Percentiles rank a stretch among this genome's conserved stretches.
phyloP scores from a whole-genome alignment of 2,888 invertebrate species.

The Hipparchia semele region DNA sequence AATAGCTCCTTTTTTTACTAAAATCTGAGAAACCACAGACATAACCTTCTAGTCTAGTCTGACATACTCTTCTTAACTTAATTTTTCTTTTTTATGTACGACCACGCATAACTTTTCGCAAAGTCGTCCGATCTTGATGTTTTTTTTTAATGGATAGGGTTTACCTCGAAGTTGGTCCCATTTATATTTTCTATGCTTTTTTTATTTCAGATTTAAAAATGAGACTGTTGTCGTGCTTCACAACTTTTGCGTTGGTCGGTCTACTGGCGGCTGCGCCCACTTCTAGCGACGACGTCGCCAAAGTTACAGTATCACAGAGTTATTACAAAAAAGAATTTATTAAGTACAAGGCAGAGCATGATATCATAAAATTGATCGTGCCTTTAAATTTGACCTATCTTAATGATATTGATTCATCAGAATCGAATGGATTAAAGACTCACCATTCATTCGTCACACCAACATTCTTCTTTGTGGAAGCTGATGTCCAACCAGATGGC shows the following conservation, averaged over 20 bases:
- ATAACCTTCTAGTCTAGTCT: too few species aligned
- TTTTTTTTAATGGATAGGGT: too few species aligned
- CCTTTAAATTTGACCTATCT: conserved; percentile 45
- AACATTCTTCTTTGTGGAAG: conserved; percentile 46
- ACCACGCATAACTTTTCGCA: too few species aligned
- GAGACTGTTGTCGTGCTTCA: conserved; percentile 34
- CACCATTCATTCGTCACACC: not conserved
- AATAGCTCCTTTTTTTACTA: too few species aligned
- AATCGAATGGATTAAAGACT: conserved; percentile 35
- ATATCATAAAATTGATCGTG: conserved; percentile 44
- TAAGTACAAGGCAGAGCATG: conserved; percentile 42
- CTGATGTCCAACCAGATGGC: conserved; percentile 40
- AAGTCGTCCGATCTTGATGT: too few species aligned
- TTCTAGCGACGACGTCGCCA: conserved; percentile 30
- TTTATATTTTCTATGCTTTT: not conserved
- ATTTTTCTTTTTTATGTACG: too few species aligned
- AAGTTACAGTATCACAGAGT: conserved; percentile 33
- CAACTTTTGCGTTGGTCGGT: conserved; percentile 40
- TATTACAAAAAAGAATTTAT: conserved; percentile 32
- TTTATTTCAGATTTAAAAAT: conserved; percentile 37
- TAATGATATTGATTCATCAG: conserved; percentile 28
- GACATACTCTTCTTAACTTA: too few species aligned
- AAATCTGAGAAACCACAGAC: too few species aligned
- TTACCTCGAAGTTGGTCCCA: not conserved
- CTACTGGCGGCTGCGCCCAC: conserved; percentile 40